A percentile compares a stretch with the other conserved stretches of the same genome.
phyloP scores from a whole-genome alignment of 2,888 invertebrate genomes.

The Sinhomidia bicolor region DNA sequence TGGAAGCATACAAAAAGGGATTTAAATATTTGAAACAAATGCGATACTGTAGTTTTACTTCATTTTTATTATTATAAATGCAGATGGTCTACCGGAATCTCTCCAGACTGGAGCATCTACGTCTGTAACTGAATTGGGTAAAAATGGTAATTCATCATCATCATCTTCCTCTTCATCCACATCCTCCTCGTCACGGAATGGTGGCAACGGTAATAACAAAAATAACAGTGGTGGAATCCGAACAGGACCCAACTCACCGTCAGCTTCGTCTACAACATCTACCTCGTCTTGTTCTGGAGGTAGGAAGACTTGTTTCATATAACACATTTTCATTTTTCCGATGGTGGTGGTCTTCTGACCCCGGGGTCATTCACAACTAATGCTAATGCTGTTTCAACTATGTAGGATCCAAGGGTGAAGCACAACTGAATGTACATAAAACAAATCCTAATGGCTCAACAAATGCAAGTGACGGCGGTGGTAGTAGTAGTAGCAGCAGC shows the following conservation, averaged over 20 bases:
- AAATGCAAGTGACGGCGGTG: slow-evolving; percentile 35
- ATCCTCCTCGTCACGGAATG: slow-evolving; percentile 64
- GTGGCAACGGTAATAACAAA: slow-evolving; percentile 43
- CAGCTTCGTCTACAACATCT: slow-evolving; percentile 38
- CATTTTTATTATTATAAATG: neutral
- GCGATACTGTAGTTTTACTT: neutral
- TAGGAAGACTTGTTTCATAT: slow-evolving; percentile 36
- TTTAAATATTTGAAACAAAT: neutral
- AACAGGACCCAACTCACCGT: slow-evolving; percentile 61
- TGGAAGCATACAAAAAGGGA: too few species aligned
- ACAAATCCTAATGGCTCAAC: slow-evolving; percentile 21
- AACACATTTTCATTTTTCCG: slow-evolving; percentile 41
- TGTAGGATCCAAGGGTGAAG: slow-evolving; percentile 61
- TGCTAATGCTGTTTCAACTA: slow-evolving; percentile 31
- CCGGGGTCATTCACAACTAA: slow-evolving; percentile 54
- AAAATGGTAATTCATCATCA: slow-evolving; percentile 63
- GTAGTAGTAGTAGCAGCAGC: slow-evolving; percentile 16
- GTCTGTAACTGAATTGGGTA: slow-evolving; percentile 20
- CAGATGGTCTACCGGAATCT: slow-evolving; percentile 27
- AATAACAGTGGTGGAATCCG: slow-evolving; percentile 50
- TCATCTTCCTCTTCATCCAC: slow-evolving; percentile 27
- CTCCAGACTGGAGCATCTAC: neutral
- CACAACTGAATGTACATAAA: slow-evolving; percentile 42
- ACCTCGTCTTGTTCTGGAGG: slow-evolving; percentile 49
- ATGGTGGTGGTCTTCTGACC: slow-evolving; percentile 66